phyloP scores from a whole-genome alignment of 2,113 vertebrate species.

The Tyrannus savana region DNA sequence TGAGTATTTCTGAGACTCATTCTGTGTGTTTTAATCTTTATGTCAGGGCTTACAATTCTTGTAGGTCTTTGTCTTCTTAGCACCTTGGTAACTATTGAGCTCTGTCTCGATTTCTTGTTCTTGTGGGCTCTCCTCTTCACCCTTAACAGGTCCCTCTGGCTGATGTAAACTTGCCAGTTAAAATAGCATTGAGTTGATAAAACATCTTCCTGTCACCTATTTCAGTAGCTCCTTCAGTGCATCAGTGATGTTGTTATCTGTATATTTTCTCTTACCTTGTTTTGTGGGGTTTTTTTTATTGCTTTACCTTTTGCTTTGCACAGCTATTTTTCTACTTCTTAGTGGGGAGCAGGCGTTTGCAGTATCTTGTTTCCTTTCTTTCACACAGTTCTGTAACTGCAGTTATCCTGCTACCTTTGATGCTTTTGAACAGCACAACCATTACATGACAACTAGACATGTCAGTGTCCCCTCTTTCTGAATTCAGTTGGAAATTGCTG shows the following conservation, averaged over 20 bases:
- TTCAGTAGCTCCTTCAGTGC: background rate
- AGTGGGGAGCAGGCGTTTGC: background rate
- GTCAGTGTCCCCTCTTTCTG: background rate
- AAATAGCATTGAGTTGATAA: background rate
- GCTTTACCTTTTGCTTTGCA: background rate
- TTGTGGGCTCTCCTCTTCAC: background rate
- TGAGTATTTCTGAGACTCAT: background rate
- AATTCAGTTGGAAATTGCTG: background rate
- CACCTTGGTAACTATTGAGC: background rate
- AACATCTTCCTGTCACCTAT: background rate
- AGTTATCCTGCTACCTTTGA: background rate
- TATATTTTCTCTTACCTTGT: background rate
- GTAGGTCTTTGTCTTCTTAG: background rate
- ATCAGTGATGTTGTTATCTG: background rate
- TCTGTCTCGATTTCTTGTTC: background rate
- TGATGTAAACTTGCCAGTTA: conserved; percentile 1
- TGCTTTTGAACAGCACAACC: background rate
- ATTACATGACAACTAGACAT: background rate
- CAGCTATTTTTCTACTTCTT: background rate
- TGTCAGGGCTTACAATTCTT: conserved; percentile 4
- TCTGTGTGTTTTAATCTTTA: background rate
- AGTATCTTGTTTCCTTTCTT: background rate
- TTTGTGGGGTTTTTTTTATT: background rate
- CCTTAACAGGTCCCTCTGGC: background rate
- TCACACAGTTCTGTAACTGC: background rate